Evolutionary conservation across 35 echinoderm and acorn worm genomes (phyloP), one percentile per base, ranked within the genome.

Genomic region (Chiridota heheva): DNA sequence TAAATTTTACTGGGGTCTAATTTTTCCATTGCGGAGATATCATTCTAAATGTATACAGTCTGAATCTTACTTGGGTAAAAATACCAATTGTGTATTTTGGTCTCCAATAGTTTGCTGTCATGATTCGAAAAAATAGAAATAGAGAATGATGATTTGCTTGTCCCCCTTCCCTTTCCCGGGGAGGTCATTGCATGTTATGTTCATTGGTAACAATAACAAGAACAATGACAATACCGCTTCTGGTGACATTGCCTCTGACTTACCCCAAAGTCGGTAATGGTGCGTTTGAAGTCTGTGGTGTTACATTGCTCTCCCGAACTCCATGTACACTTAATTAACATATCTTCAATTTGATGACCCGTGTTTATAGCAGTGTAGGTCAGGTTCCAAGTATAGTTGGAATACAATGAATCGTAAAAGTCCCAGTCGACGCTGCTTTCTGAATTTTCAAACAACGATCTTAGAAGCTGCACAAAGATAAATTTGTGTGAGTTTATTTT

Each of bases 361-460:
- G 29, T 15, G 56, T 77, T 57, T 2, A 58, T 77, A 7, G 73
- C 73, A 18, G 39, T 49, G 8, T 77, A 26, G 13, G 73, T 77
- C 30, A 77, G 16, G 33, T 77, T 77, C 47, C 25, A 77, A 32
- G 51, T 7, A 2, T 3, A 16, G 35, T 77, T n/a, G 4, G 12
- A 15, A 24, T 72, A 72, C 4, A 45, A 8, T 20, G 35, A 0
- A 58, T 60, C 73, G 24, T 58, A 18, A 1, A 18, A 15, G 16
- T 38, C 34, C 73, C 73, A 77, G 49, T 77, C 73, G 43, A 77
- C n/a, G n/a, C n/a, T n/a, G n/a, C n/a, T n/a, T n/a, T n/a, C n/a
- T n/a, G n/a, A n/a, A n/a, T n/a, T n/a, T n/a, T n/a, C n/a, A n/a
- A n/a, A n/a, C n/a, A n/a, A n/a, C n/a, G n/a, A n/a, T n/a, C n/a